Conservation (phyloP, 2,113 vertebrate species). For the Scophthalmus maximus region DNA sequence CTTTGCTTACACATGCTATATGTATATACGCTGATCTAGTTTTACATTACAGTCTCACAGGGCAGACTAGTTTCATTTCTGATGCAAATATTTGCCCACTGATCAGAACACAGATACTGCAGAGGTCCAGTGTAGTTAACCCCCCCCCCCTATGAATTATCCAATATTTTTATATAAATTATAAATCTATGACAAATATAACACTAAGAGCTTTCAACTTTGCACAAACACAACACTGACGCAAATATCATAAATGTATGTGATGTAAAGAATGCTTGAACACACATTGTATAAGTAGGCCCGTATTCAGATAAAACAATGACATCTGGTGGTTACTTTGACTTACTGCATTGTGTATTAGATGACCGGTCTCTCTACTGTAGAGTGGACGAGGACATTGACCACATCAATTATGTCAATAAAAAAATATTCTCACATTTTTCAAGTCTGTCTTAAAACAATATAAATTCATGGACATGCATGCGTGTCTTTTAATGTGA, state of each 20-base stretch:
- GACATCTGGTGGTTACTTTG: slow-evolving; percentile 45
- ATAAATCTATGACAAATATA: not conserved
- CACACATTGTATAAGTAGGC: not conserved
- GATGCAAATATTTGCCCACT: not conserved
- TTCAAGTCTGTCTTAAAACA: no score
- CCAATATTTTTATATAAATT: not conserved
- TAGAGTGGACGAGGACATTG: no score
- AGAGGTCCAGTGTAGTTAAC: not conserved
- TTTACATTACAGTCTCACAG: no score
- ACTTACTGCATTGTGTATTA: slow-evolving; percentile 12
- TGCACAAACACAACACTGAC: not conserved
- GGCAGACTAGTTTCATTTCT: not conserved
- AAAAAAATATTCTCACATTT: no score
- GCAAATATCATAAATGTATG: not conserved
- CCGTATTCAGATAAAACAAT: not conserved
- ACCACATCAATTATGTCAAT: no score
- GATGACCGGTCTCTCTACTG: not conserved
- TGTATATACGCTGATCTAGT: no score
- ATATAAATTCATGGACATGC: no score
- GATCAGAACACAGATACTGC: not conserved
- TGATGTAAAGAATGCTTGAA: not conserved
- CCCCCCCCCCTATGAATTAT: not conserved
- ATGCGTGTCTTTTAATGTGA: no score
- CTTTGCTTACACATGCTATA: no score
- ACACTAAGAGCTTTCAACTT: not conserved